phyloP scores from a whole-genome alignment of 2,888 invertebrate genomes.

The Cantharis flavilabris region DNA sequence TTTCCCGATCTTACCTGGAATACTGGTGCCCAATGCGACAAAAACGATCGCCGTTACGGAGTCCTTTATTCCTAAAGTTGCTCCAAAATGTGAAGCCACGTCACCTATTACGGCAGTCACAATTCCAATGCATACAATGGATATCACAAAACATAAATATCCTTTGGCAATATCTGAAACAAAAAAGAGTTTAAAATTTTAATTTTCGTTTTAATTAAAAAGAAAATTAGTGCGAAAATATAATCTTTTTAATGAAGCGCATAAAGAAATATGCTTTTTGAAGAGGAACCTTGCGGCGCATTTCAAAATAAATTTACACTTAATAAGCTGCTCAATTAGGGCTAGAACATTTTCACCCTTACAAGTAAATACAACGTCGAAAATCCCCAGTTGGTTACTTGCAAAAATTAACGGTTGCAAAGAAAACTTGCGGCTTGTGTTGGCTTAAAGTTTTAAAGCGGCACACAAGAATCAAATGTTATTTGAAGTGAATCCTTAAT shows the following conservation, averaged over 20 bases:
- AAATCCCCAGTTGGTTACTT: background rate
- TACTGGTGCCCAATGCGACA: conserved; percentile 97
- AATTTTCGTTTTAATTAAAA: background rate
- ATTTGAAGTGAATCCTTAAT: background rate
- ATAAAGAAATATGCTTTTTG: background rate
- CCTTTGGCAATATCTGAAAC: conserved; percentile 87
- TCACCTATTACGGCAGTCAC: conserved; percentile 97
- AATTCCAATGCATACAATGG: conserved; percentile 89
- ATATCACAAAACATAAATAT: conserved; percentile 92
- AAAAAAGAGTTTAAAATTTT: conserved; percentile 9
- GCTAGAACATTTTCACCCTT: background rate
- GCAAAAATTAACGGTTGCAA: background rate
- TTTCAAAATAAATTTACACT: background rate
- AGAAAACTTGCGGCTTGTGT: background rate
- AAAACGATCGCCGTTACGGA: conserved; percentile 97
- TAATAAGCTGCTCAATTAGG: background rate
- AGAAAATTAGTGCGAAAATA: background rate
- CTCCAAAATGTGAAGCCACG: conserved; percentile 96
- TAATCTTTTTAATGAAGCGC: background rate
- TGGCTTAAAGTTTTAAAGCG: background rate
- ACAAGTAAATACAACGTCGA: background rate
- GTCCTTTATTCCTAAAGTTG: conserved; percentile 95
- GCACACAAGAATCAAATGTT: background rate
- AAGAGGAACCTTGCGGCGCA: background rate
- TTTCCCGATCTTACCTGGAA: conserved; percentile 76